Percentiles rank a stretch among this genome's conserved stretches.
These are phyloP conservation scores for Colostygia pectinataria DNA, from an alignment of 2,888 invertebrate species.

Conservation along the genomic window DNA sequence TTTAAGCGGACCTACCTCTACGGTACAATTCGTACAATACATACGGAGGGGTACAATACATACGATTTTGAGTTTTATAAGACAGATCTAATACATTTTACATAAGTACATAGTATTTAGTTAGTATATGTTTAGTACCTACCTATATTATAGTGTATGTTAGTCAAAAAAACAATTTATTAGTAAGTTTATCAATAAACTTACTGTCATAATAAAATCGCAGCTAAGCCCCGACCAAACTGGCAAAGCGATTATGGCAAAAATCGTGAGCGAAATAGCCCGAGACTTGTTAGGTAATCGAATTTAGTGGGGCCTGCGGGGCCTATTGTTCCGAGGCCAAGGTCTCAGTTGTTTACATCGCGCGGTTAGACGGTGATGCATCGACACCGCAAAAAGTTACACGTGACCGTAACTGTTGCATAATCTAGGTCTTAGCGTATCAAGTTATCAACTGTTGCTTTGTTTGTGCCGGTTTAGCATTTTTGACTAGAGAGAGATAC, in stretches of 20 bases:
- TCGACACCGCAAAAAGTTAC: constrained; percentile 46
- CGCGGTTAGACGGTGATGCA: constrained; percentile 54
- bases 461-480: neutral
- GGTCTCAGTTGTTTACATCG: constrained; percentile 76
- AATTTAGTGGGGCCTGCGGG: constrained; percentile 73
- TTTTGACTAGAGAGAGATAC: too few species aligned
- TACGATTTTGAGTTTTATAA: too few species aligned
- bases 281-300: constrained; percentile 68
- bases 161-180: too few species aligned
- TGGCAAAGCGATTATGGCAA: constrained; percentile 46
- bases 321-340: constrained; percentile 78
- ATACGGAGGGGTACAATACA: too few species aligned
- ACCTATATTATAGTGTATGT: too few species aligned
- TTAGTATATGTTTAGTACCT: too few species aligned
- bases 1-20: too few species aligned
- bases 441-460: neutral
- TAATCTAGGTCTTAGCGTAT: constrained; percentile 1
- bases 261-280: constrained; percentile 72
- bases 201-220: neutral
- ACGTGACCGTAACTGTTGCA: constrained; percentile 23
- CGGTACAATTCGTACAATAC: too few species aligned
- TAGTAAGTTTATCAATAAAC: too few species aligned
- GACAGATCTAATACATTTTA: too few species aligned
- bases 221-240: constrained; percentile 5
- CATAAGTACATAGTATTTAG: too few species aligned